Percentiles rank a stretch among this genome's conserved stretches.
Evolutionary conservation across 1,140 invertebrate genomes (phyloP).

Genomic region (Luehdorfia chinensis): DNA sequence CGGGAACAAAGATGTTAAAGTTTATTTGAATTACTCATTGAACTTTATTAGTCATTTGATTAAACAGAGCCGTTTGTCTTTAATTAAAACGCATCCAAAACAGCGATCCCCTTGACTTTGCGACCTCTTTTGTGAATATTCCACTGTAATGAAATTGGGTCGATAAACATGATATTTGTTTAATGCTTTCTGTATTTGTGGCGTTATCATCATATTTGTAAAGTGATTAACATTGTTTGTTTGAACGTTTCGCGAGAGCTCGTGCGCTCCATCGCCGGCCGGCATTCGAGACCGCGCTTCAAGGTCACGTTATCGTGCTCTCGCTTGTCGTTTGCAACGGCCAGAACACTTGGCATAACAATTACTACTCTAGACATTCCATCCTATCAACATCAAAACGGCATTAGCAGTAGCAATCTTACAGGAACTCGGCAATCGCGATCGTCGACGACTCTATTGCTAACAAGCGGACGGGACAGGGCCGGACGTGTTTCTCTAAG

Average conservation of each 20-base stretch:
- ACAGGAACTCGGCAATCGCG: conserved; percentile 69
- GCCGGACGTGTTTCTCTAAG: conserved; percentile 47
- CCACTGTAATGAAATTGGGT: conserved; percentile 6
- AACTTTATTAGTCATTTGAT: conserved; percentile 62
- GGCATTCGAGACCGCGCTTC: conserved; percentile 57
- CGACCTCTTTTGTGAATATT: conserved; percentile 16
- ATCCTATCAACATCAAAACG: conserved; percentile 36
- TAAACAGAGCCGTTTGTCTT: conserved; percentile 48
- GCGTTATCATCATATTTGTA: conserved; percentile 44
- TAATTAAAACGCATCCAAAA: conserved; percentile 62
- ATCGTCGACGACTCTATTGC: conserved; percentile 55
- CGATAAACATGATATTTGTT: neutral
- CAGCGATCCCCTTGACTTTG: conserved; percentile 26
- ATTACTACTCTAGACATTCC: conserved; percentile 23
- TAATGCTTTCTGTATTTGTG: conserved; percentile 15
- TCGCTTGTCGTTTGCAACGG: conserved; percentile 46
- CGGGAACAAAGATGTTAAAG: conserved; percentile 45
- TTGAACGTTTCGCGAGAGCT: conserved; percentile 56
- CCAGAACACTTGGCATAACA: conserved; percentile 22
- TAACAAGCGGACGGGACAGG: conserved; percentile 40
- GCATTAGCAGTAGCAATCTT: conserved; percentile 48
- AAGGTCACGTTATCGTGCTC: conserved; percentile 74
- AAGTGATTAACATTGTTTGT: conserved; percentile 57
- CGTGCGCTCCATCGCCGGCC: conserved; percentile 59
- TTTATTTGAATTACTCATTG: conserved; percentile 64